Base-by-base conservation (phyloP, 2,113 vertebrate genomes). In the Platysternon megacephalum region DNA sequence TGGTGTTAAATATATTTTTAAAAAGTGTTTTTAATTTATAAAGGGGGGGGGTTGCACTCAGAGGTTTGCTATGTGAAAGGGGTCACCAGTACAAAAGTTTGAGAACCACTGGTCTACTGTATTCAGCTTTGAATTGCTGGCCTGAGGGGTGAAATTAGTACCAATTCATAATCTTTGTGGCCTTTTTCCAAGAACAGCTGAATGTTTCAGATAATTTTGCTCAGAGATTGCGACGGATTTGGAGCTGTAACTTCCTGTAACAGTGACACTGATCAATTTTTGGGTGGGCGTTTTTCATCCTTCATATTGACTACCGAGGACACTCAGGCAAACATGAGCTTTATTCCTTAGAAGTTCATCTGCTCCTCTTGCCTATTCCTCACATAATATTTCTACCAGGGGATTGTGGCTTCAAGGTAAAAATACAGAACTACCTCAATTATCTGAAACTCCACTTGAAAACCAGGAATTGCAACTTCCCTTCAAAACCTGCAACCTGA, bases 41-140 rank as follows among this genome's bases (percentile, higher is more conserved):
- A 44, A 7, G 6, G 44, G 5, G 44, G 44, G 44, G 44, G 44
- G 44, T 46, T 8, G 2, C 44, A 46, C 44, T 46, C 44, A 46
- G 44, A 46, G 44, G 44, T 46, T 46, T 46, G 44, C 44, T 46
- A 46, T 46, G 44, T 46, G 44, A 46, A 46, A 46, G 44, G 2
- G 44, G 44, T 46, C 44, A 46, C 44, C 44, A 46, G 44, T 8
- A 46, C 44, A 46, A 46, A 46, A 46, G 44, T 46, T 46, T 46
- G 44, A 46, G 44, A 46, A 46, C 44, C 44, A 46, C 44, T 46
- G 7, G 80, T 42, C 28, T 86, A 55, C 86, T 79, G 2, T 16
- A 55, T 68, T 86, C 89, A 90, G 91, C 79, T 94, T 4, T 53
- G 52, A 88, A 86, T 79, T 87, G 79, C 81, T 84, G 87, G 82